Percentiles rank a stretch among this genome's conserved stretches.
Evolutionary conservation across 2,113 vertebrate species (phyloP).

Genomic region (Phocoena sinus): DNA sequence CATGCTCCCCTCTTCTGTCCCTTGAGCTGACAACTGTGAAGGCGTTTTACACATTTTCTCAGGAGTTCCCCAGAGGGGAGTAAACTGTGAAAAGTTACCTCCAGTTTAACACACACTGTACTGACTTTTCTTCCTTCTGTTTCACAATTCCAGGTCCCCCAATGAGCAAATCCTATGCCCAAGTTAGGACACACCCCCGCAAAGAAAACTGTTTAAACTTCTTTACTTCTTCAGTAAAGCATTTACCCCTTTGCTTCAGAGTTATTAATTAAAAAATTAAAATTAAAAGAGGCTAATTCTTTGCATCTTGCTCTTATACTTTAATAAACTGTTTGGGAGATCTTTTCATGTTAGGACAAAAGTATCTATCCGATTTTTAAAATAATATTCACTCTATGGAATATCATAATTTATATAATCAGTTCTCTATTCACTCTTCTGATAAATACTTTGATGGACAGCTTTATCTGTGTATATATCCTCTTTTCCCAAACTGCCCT

Average conservation of each 20-base stretch:
- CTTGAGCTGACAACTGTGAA: neutral
- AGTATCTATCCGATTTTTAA: neutral
- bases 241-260: neutral
- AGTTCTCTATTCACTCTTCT: neutral
- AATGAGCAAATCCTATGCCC: neutral
- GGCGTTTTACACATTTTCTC: neutral
- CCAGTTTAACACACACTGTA: neutral
- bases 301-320: neutral
- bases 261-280: neutral
- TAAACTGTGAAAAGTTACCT: neutral
- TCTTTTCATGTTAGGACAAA: neutral
- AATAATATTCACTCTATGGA: neutral
- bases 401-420: neutral
- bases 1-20: neutral
- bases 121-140: neutral
- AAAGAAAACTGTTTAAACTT: neutral
- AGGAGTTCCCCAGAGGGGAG: neutral
- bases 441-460: neutral
- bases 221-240: neutral
- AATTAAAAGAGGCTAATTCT: neutral
- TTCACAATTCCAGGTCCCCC: neutral
- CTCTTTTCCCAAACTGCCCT: neutral
- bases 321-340: neutral
- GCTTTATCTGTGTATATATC: neutral
- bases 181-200: neutral